Evolutionary conservation across 2,888 invertebrate genomes (phyloP).

Genomic region (Smittia aterrima): DNA sequence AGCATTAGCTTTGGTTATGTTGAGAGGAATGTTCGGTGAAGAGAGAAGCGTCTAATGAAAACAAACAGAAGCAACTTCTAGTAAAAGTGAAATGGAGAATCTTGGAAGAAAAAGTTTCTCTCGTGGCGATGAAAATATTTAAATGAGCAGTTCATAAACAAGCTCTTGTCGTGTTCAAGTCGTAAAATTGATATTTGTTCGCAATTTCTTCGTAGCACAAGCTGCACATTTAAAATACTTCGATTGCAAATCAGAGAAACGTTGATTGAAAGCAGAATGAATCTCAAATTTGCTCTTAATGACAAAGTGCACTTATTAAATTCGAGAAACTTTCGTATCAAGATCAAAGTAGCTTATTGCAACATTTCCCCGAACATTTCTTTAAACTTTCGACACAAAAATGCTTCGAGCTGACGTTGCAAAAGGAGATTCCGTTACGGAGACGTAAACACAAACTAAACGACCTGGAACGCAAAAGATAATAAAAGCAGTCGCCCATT

Average conservation of each 20-base stretch:
- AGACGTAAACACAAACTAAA: neutral
- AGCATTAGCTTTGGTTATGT: neutral
- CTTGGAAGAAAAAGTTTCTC: neutral
- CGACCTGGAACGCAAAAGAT: neutral
- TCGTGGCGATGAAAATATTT: neutral
- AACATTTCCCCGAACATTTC: too few species aligned
- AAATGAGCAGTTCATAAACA: neutral
- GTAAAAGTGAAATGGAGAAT: neutral
- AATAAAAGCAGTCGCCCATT: slow-evolving; percentile 12
- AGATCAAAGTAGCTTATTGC: too few species aligned
- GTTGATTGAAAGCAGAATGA: too few species aligned
- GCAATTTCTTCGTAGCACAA: too few species aligned
- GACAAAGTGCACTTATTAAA: too few species aligned
- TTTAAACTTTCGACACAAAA: too few species aligned
- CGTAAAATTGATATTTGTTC: too few species aligned
- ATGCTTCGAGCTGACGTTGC: neutral
- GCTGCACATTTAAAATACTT: too few species aligned
- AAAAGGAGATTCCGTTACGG: neutral
- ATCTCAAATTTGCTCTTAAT: too few species aligned
- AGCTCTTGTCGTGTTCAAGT: too few species aligned
- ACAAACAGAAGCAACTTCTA: neutral
- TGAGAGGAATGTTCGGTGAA: neutral
- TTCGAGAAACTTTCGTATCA: too few species aligned
- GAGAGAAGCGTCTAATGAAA: neutral
- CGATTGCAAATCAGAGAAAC: too few species aligned